Conservation (phyloP, 1,140 invertebrate species). For the Ceratitis capitata region DNA sequence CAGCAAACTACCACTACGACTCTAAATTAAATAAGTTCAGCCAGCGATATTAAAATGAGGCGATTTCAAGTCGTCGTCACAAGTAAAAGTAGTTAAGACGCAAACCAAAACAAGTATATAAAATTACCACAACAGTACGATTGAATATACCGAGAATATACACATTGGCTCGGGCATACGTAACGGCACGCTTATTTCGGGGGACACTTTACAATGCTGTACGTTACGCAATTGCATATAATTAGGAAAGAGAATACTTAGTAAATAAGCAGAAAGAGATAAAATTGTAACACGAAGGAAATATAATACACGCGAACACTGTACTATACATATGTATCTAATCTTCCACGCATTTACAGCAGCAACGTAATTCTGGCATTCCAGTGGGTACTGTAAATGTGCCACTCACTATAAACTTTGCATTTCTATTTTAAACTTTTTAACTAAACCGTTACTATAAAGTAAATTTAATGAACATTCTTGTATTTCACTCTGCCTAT, state of each 20-base stretch:
- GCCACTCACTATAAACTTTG: background rate
- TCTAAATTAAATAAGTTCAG: constrained; percentile 34
- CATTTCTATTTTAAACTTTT: constrained; percentile 3
- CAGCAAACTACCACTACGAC: background rate
- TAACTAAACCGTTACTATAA: background rate
- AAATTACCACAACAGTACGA: background rate
- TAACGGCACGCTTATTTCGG: background rate
- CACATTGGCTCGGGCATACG: background rate
- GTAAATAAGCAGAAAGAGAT: background rate
- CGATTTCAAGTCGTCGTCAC: background rate
- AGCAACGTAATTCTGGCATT: constrained; percentile 16
- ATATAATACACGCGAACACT: background rate
- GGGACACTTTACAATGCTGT: background rate
- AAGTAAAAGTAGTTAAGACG: background rate
- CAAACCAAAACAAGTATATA: background rate
- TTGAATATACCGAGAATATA: background rate
- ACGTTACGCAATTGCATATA: background rate
- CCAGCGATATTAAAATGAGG: constrained; percentile 12
- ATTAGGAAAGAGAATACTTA: background rate
- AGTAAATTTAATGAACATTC: background rate
- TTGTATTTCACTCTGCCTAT: background rate
- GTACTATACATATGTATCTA: background rate
- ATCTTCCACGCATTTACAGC: constrained; percentile 12
- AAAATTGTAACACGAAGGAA: background rate
- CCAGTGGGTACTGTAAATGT: constrained; percentile 6